Evolutionary conservation across 2,113 vertebrate genomes (phyloP).

Genomic region (Picathartes gymnocephalus): DNA sequence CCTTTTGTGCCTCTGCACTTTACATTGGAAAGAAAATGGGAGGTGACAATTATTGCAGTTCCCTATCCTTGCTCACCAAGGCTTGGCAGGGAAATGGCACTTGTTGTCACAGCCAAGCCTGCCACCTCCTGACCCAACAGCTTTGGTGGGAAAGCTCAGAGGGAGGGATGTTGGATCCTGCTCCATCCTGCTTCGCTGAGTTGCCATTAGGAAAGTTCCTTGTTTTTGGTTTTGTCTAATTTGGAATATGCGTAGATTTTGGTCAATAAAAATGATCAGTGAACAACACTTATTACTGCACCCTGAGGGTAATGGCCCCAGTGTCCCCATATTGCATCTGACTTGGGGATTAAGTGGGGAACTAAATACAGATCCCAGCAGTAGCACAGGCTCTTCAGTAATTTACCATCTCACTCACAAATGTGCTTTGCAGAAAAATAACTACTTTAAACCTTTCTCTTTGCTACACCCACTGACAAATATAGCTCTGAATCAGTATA

Average conservation of each 20-base stretch:
- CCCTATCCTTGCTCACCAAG: neutral
- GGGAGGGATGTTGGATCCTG: neutral
- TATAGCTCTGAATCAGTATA: neutral
- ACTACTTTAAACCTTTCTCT: neutral
- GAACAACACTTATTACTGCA: neutral
- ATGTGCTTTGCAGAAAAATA: neutral
- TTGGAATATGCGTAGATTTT: neutral
- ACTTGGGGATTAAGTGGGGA: neutral
- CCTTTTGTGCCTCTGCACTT: neutral
- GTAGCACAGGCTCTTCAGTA: neutral
- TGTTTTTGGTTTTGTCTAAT: neutral
- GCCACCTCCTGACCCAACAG: neutral
- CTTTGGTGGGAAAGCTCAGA: neutral
- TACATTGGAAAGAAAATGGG: neutral
- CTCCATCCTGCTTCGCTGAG: neutral
- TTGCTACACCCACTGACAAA: conserved; percentile 1
- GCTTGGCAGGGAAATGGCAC: neutral
- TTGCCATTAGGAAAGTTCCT: neutral
- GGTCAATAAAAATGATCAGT: neutral
- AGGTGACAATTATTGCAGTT: neutral
- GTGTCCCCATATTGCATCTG: neutral
- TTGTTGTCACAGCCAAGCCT: neutral
- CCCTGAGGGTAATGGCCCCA: neutral
- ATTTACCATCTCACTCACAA: neutral
- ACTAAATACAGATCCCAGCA: neutral